Conservation (phyloP, 2,113 vertebrate species). For the Limnothrissa miodon region DNA sequence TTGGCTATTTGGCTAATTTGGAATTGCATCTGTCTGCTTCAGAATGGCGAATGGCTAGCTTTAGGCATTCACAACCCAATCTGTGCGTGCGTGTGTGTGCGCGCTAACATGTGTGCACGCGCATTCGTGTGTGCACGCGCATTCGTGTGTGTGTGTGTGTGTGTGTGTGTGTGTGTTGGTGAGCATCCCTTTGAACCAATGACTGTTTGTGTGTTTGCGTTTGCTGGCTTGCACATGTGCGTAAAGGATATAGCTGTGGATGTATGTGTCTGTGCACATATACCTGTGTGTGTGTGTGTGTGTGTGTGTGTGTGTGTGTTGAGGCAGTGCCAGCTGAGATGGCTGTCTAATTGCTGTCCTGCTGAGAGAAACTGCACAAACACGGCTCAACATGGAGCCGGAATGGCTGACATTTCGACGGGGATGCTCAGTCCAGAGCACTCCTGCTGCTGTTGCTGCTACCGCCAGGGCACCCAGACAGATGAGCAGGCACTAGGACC, state of each 20-base stretch:
- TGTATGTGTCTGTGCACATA: neutral
- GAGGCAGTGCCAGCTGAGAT: neutral
- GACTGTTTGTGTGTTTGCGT: neutral
- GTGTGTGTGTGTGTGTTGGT: neutral
- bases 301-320: conserved; percentile 9
- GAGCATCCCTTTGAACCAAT: too few species aligned
- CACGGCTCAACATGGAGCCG: neutral
- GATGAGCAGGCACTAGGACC: neutral
- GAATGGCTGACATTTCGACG: conserved; percentile 11
- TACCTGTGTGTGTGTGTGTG: neutral
- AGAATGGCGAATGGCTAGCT: too few species aligned
- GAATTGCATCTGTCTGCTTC: too few species aligned
- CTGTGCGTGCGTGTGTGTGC: neutral
- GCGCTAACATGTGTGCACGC: too few species aligned
- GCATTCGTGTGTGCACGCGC: neutral
- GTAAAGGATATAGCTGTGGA: neutral
- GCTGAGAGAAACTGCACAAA: neutral
- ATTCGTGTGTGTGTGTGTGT: neutral
- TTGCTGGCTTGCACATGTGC: neutral
- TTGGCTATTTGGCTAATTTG: too few species aligned
- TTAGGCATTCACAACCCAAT: too few species aligned
- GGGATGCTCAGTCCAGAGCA: neutral
- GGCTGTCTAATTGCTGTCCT: neutral
- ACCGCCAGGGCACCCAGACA: neutral
- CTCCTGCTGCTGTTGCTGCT: too few species aligned